Evolutionary conservation across 2,888 invertebrate genomes (phyloP).

Genomic region (Parnassius smintheus): DNA sequence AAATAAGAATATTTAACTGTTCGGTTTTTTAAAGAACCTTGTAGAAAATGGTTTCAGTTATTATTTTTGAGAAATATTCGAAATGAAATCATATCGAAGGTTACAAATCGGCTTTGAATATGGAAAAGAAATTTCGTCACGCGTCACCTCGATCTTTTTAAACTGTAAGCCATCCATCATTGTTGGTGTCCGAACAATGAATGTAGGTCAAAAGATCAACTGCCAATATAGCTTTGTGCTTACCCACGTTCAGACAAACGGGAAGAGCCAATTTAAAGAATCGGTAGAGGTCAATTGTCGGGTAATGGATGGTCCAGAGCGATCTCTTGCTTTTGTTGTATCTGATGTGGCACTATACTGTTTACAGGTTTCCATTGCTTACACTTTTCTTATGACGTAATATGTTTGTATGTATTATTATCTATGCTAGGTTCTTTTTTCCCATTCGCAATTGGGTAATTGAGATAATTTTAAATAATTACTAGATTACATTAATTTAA

Average conservation of each 20-base stretch:
- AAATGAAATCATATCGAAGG: not conserved
- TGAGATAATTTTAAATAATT: too few species aligned
- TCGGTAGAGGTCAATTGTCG: slow-evolving; percentile 52
- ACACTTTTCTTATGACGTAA: too few species aligned
- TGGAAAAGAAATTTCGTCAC: slow-evolving; percentile 11
- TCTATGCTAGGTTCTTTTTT: too few species aligned
- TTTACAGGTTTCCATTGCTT: too few species aligned
- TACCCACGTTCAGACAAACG: slow-evolving; percentile 39
- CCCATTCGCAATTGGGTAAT: too few species aligned
- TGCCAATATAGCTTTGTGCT: slow-evolving; percentile 44
- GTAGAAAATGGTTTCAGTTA: not conserved
- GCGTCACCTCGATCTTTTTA: slow-evolving; percentile 5
- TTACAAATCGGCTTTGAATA: not conserved
- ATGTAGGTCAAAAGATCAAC: slow-evolving; percentile 65
- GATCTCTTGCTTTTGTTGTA: slow-evolving; percentile 23
- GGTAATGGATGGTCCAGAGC: slow-evolving; percentile 11
- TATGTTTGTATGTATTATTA: too few species aligned
- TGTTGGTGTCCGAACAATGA: slow-evolving; percentile 30
- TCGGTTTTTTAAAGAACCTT: too few species aligned
- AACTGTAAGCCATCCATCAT: slow-evolving; percentile 28
- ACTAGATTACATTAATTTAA: too few species aligned
- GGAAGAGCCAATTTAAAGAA: slow-evolving; percentile 58
- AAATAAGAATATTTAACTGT: too few species aligned
- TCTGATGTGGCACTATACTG: not conserved
- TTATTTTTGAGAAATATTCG: not conserved